phyloP scores from a whole-genome alignment of 2,797 vertebrate species.

The Phrynocephalus guinanensis region DNA sequence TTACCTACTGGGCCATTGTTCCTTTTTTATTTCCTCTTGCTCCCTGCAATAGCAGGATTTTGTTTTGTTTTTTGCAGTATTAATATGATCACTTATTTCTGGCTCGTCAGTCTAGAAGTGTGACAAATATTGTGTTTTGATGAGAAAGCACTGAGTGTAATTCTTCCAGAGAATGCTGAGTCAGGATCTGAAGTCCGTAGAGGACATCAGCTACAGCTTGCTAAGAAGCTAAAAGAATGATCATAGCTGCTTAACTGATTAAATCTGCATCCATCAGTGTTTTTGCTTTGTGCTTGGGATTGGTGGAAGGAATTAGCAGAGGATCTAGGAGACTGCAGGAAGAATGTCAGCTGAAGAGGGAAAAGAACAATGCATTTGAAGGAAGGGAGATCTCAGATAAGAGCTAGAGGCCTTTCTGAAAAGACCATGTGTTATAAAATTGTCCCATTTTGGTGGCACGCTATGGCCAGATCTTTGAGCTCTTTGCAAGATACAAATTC shows the following conservation, averaged over 20 bases:
- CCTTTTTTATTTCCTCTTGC: neutral
- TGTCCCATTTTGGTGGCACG: neutral
- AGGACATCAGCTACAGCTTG: slow-evolving; percentile 46
- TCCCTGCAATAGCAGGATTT: neutral
- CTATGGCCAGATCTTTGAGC: neutral
- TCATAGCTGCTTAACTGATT: slow-evolving; percentile 42
- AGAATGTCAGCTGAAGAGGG: neutral
- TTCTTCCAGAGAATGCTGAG: slow-evolving; percentile 10
- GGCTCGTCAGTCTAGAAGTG: slow-evolving; percentile 42
- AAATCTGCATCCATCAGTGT: slow-evolving; percentile 57
- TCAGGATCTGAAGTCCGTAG: slow-evolving; percentile 36
- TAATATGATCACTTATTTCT: slow-evolving; percentile 24
- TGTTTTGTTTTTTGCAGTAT: neutral
- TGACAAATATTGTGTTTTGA: slow-evolving; percentile 52
- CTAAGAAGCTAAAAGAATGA: slow-evolving; percentile 55
- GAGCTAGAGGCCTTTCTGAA: no score
- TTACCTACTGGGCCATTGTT: neutral
- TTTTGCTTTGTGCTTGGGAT: slow-evolving; percentile 53
- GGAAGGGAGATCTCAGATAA: neutral
- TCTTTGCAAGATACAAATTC: no score
- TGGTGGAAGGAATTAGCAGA: slow-evolving; percentile 30
- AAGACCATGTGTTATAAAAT: no score
- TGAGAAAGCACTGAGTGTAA: slow-evolving; percentile 24
- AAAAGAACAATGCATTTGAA: neutral
- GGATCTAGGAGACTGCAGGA: neutral